phyloP scores from a whole-genome alignment of 2,113 vertebrate species.

The Vireo altiloquus region DNA sequence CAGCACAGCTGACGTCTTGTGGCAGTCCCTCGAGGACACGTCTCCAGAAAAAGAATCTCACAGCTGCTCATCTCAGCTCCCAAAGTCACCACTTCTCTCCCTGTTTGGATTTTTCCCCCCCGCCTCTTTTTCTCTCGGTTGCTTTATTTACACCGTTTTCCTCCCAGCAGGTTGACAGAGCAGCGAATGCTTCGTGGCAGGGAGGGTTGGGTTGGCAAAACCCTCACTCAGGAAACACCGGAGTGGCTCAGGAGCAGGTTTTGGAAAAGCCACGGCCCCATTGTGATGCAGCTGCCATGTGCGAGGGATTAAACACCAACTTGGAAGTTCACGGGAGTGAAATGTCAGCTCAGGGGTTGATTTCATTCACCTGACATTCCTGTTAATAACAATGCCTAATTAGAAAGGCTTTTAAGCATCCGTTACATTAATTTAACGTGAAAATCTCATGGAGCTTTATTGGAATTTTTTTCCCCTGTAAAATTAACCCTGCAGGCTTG shows the following conservation, averaged over 20 bases:
- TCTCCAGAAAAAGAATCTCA: slow-evolving; percentile 10
- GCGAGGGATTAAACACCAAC: slow-evolving; percentile 30
- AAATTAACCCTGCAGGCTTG: slow-evolving; percentile 76
- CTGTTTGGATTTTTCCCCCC: accelerated
- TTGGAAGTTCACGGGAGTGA: slow-evolving; percentile 6
- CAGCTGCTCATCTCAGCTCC: not conserved
- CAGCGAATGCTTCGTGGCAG: not conserved
- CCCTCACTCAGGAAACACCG: not conserved
- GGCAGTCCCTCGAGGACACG: not conserved
- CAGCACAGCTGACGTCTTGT: not conserved
- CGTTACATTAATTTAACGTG: slow-evolving; percentile 74
- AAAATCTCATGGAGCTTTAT: slow-evolving; percentile 73
- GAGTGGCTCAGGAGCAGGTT: not conserved
- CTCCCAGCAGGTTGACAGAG: not conserved
- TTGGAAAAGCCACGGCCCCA: not conserved
- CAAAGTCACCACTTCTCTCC: not conserved
- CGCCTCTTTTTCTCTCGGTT: not conserved
- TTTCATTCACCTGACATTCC: slow-evolving; percentile 74
- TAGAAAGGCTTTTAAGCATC: slow-evolving; percentile 79
- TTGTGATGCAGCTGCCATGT: not conserved
- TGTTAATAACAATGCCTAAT: slow-evolving; percentile 76
- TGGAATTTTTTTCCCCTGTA: slow-evolving; percentile 64
- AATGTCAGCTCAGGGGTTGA: slow-evolving; percentile 66
- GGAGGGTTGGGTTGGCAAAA: not conserved
- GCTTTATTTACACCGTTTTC: not conserved